Evolutionary conservation across 2,113 vertebrate genomes (phyloP).

Genomic region (Toxotes chatareus): DNA sequence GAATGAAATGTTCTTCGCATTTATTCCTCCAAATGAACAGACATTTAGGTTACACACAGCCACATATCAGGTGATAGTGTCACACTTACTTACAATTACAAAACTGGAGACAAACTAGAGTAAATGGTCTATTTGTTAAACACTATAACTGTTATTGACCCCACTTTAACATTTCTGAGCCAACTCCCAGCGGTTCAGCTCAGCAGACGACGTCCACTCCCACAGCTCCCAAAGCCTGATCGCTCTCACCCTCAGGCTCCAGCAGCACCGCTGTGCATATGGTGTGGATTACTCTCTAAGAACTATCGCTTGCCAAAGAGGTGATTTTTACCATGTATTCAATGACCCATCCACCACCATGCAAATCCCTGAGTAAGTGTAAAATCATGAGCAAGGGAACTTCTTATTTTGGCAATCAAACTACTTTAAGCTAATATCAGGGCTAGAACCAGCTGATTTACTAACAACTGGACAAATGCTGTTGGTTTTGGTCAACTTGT

Average conservation of each 20-base stretch:
- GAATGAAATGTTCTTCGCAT: not conserved
- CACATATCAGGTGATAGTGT: not conserved
- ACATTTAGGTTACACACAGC: slow-evolving; percentile 11
- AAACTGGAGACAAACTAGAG: slow-evolving; percentile 25
- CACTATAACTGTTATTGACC: slow-evolving; percentile 36
- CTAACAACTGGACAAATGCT: not conserved
- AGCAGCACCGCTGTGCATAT: slow-evolving; percentile 57
- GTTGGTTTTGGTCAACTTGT: not conserved
- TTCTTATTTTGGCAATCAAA: not conserved
- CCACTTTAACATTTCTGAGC: slow-evolving; percentile 41
- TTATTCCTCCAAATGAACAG: not conserved
- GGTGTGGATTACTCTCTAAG: slow-evolving; percentile 69
- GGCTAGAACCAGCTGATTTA: not conserved
- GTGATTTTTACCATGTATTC: slow-evolving; percentile 9
- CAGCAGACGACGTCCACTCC: slow-evolving; percentile 37
- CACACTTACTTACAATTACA: slow-evolving; percentile 4
- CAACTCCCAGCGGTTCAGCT: slow-evolving; percentile 33
- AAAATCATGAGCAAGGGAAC: slow-evolving; percentile 11
- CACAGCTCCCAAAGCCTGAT: slow-evolving; percentile 54
- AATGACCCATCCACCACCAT: slow-evolving; percentile 16
- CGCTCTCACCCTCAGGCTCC: slow-evolving; percentile 39
- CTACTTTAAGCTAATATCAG: not conserved
- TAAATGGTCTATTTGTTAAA: slow-evolving; percentile 30
- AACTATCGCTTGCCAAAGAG: slow-evolving; percentile 21
- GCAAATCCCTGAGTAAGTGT: not conserved